Evolutionary conservation across 2,888 invertebrate genomes (phyloP).

Genomic region (Temnothorax rugatulus): DNA sequence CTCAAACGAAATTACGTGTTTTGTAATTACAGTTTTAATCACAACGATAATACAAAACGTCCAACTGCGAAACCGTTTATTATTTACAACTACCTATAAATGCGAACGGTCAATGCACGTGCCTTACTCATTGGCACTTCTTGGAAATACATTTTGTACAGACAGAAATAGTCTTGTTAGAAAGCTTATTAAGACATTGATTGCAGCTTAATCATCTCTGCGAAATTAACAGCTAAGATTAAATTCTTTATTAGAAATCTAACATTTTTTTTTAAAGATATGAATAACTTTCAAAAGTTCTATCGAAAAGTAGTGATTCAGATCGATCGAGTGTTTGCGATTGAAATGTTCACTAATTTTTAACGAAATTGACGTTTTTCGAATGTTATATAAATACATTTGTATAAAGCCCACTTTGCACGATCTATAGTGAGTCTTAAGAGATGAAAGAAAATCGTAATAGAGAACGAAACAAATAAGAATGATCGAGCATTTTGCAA

Average conservation of each 20-base stretch:
- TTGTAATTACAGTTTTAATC: neutral
- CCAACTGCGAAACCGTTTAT: constrained; percentile 21
- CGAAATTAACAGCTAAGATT: neutral
- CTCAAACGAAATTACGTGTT: constrained; percentile 5
- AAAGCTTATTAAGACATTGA: constrained; percentile 9
- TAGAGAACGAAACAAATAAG: neutral
- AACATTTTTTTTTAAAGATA: neutral
- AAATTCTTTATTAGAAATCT: neutral
- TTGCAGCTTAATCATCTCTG: neutral
- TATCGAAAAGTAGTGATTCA: neutral
- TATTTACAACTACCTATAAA: constrained; percentile 18
- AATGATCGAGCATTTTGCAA: neutral
- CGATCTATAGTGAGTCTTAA: too few species aligned
- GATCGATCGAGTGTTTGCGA: neutral
- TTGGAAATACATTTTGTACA: constrained; percentile 10
- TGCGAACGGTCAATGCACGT: constrained; percentile 34
- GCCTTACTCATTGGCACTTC: neutral
- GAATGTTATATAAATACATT: constrained; percentile 2
- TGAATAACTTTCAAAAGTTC: neutral
- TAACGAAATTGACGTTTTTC: neutral
- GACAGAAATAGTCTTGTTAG: neutral
- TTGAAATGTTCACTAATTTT: neutral
- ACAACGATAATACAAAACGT: constrained; percentile 16
- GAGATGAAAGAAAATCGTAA: neutral
- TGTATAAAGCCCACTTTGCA: neutral